Percentiles rank a stretch among this genome's conserved stretches.
These are phyloP conservation scores for Scomber scombrus DNA, from an alignment of 2,113 vertebrate genomes.

Conservation along the genomic window DNA sequence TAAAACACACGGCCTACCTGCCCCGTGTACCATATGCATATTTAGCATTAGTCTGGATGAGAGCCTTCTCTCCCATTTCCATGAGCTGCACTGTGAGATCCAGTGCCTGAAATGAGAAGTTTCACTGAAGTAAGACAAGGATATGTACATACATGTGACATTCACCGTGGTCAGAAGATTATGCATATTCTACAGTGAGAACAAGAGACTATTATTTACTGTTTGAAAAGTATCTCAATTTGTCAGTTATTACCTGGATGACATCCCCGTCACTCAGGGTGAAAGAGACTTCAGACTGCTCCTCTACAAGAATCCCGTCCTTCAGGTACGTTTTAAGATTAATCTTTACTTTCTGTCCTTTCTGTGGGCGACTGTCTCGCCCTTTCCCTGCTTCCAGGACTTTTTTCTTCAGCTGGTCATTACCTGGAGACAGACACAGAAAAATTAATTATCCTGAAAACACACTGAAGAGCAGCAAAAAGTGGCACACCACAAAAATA, in stretches of 20 bases:
- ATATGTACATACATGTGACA: not conserved
- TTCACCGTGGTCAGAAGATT: not conserved
- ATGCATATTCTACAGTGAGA: not conserved
- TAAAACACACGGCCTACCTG: constrained; percentile 83
- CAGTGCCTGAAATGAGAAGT: constrained; percentile 85
- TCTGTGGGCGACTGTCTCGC: constrained; percentile 86
- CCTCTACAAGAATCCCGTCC: constrained; percentile 86
- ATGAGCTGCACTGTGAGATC: constrained; percentile 93
- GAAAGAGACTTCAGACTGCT: constrained; percentile 86
- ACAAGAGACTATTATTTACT: not conserved
- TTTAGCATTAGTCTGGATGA: constrained; percentile 89
- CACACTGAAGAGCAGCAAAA: no score
- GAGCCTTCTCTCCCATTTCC: constrained; percentile 90
- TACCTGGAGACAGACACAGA: constrained; percentile 82
- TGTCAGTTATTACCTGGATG: constrained; percentile 87
- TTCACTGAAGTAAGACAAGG: not conserved
- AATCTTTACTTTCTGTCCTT: constrained; percentile 92
- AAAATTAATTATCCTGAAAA: not conserved
- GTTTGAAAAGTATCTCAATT: not conserved
- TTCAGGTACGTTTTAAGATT: constrained; percentile 86
- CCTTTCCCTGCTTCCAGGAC: constrained; percentile 86
- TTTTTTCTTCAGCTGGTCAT: constrained; percentile 91
- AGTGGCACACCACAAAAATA: no score
- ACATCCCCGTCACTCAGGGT: constrained; percentile 95
- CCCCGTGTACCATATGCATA: constrained; percentile 92